These are phyloP conservation scores for Charadrius vociferus DNA, from an alignment of 2,113 vertebrate genomes.

Conservation along the genomic window DNA sequence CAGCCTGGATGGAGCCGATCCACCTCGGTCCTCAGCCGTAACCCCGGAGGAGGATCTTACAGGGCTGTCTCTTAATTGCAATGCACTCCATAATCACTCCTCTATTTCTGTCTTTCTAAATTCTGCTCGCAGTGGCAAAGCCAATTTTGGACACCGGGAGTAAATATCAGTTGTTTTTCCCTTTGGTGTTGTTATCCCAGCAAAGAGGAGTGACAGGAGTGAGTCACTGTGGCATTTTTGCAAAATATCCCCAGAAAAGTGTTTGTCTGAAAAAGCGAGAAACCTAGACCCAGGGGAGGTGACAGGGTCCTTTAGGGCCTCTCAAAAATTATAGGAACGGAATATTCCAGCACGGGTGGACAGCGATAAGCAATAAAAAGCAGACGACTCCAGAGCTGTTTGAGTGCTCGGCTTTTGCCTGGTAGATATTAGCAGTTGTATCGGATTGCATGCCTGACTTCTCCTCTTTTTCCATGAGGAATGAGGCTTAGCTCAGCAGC, in stretches of 20 bases:
- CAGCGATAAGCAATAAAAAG: background rate
- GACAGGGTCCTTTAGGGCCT: background rate
- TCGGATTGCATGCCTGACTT: background rate
- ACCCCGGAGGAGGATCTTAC: background rate
- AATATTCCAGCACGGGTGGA: background rate
- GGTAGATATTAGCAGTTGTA: background rate
- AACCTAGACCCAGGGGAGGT: background rate
- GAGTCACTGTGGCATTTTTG: background rate
- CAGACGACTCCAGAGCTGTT: background rate
- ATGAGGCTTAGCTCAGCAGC: background rate
- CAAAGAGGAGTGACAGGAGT: background rate
- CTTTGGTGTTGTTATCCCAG: background rate
- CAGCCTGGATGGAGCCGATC: background rate
- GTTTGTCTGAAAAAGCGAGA: background rate
- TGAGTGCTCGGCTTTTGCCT: background rate
- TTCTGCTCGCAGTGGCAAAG: background rate
- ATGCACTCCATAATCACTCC: background rate
- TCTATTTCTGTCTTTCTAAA: slow-evolving; percentile 11
- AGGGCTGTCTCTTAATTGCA: background rate
- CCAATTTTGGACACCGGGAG: background rate
- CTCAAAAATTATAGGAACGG: background rate
- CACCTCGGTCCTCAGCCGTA: background rate
- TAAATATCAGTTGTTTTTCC: slow-evolving; percentile 35
- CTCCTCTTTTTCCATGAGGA: background rate
- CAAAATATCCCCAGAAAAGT: slow-evolving; percentile 17